Evolutionary conservation across 2,888 invertebrate species (phyloP), one percentile per base, ranked within the genome.

Genomic region (Euphydryas editha): DNA sequence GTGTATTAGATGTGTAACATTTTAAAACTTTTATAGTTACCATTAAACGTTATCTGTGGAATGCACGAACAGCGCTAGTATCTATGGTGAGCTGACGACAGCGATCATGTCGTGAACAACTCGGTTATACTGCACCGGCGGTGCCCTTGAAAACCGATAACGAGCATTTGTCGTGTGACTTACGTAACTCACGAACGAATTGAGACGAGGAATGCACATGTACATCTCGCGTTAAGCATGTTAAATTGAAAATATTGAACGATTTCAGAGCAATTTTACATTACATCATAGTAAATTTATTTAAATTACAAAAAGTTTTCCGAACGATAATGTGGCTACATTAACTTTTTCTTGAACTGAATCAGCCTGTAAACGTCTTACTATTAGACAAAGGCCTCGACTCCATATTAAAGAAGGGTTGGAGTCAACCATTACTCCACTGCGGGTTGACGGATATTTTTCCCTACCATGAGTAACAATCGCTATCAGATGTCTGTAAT

Each of bases 111-210:
- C 83, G 84, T 84, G 84, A 88, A 81, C 81, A 49, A 66, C 72
- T 72, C 64, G 65, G 70, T 67, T 68, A 67, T 71, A 59, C 67
- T 69, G 68, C 68, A 71, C 67, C 51, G 42, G 58, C 70, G 69
- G 72, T 81, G 87, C 83, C 89, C 88, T 90, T 89, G 88, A 83
- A 80, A 74, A 75, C 76, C 80, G 87, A 86, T 88, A 90, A 85
- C 79, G 71, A 76, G 73, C 79, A 81, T 77, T 81, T 77, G 81
- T 76, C 78, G 81, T 79, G 78, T 74, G 15, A 76, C 75, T 87
- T 85, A 82, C 79, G 79, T 84, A 87, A 87, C 44, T 24, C 21
- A 62, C 68, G 47, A 66, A 62, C 54, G 62, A 49, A 46, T 62
- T 51, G 24, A 62, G 59, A 65, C 51, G 59, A 57, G 62, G 66